Evolutionary conservation across 2,888 invertebrate species (phyloP).

Genomic region (Campopleginae sp.): DNA sequence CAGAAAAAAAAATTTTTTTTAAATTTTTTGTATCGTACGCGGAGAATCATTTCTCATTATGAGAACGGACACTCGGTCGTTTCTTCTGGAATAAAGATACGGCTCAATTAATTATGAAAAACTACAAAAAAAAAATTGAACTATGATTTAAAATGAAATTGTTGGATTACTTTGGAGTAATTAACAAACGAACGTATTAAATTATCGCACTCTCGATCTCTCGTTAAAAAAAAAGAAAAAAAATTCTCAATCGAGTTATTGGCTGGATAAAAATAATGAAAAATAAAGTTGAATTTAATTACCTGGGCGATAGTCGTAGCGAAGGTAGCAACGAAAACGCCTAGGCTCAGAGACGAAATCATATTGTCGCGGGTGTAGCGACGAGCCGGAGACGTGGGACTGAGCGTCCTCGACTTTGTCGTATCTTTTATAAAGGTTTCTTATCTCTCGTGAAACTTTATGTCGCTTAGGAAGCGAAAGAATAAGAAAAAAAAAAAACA

Average conservation of each 20-base stretch:
- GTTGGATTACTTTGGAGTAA: neutral
- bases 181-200: no score
- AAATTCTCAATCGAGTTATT: no score
- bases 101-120: neutral
- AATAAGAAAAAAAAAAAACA: neutral
- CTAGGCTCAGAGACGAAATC: neutral
- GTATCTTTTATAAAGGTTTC: conserved; percentile 45
- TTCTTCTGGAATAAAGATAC: neutral
- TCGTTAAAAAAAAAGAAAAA: neutral
- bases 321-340: conserved; percentile 34
- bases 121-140: neutral
- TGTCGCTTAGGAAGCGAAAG: neutral
- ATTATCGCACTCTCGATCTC: neutral
- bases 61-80: neutral
- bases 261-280: no score
- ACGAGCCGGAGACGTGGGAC: conserved; percentile 19
- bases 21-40: no score
- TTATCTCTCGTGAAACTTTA: conserved; percentile 8
- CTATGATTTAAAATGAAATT: neutral
- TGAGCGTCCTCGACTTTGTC: conserved; percentile 6
- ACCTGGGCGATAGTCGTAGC: conserved; percentile 62
- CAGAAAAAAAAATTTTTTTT: no score
- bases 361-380: conserved; percentile 29
- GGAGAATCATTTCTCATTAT: neutral
- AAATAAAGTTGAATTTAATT: conserved; percentile 25